These are phyloP conservation scores for Tetraneura akinire DNA, from an alignment of 1,140 invertebrate species.

Conservation along the genomic window DNA sequence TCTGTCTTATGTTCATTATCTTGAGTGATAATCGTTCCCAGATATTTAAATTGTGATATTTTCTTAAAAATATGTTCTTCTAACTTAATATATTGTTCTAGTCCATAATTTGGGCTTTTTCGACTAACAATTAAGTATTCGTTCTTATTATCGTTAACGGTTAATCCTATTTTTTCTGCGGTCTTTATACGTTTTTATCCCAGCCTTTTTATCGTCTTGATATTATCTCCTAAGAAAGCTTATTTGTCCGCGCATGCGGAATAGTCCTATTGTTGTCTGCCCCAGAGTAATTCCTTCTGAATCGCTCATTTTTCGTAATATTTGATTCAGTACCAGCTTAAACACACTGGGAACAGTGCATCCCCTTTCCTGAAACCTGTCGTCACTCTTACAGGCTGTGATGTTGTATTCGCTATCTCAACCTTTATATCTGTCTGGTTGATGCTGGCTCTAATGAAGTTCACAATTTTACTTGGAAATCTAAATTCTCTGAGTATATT, in stretches of 20 bases:
- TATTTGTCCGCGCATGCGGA: not conserved
- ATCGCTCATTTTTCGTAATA: not conserved
- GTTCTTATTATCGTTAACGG: not conserved
- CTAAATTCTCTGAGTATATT: too few species aligned
- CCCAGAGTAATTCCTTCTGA: not conserved
- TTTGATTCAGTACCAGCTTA: not conserved
- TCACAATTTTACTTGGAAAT: too few species aligned
- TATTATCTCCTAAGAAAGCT: not conserved
- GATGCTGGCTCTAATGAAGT: too few species aligned
- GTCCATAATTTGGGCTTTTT: too few species aligned
- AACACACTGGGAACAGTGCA: not conserved
- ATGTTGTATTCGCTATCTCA: too few species aligned
- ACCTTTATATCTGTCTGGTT: too few species aligned
- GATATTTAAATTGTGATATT: too few species aligned
- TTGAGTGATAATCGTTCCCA: too few species aligned
- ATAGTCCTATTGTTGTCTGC: not conserved
- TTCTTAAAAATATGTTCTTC: not conserved
- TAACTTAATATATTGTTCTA: conserved; percentile 4
- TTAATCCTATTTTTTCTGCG: not conserved
- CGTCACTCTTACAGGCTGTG: not conserved
- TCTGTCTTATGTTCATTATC: too few species aligned
- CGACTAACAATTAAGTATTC: conserved; percentile 10
- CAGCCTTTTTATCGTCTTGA: not conserved
- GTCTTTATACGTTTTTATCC: not conserved
- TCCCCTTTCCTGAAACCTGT: not conserved